Conservation (phyloP, 2,113 vertebrate genomes). For the Callaeas wilsoni region DNA sequence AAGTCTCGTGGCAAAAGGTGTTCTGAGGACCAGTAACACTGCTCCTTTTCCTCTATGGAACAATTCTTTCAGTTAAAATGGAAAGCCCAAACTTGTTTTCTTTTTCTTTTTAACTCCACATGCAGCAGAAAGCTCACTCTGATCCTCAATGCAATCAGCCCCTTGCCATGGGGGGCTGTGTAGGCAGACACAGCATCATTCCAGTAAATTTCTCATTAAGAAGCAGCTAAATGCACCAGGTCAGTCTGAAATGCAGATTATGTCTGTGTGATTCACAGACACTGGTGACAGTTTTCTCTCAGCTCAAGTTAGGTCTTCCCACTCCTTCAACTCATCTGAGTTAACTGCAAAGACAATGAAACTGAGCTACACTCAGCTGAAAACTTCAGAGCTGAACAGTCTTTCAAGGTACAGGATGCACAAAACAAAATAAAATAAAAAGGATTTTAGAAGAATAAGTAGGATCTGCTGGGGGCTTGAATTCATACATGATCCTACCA, state of each 20-base stretch:
- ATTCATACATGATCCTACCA: background rate
- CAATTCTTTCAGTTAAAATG: background rate
- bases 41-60: background rate
- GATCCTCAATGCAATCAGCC: background rate
- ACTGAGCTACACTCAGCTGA: background rate
- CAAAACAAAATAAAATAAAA: background rate
- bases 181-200: background rate
- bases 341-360: background rate
- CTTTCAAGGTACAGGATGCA: background rate
- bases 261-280: background rate
- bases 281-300: background rate
- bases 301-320: background rate
- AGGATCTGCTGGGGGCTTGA: background rate
- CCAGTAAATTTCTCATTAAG: conserved; percentile 5
- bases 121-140: background rate
- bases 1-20: background rate
- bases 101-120: background rate
- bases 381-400: background rate
- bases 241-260: conserved; percentile 15
- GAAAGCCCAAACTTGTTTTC: background rate
- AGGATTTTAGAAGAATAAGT: background rate
- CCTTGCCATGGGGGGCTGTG: background rate
- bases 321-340: background rate
- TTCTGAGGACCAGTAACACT: background rate
- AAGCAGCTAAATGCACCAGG: background rate